phyloP scores from a whole-genome alignment of 2,113 vertebrate genomes.

The Athene noctua region DNA sequence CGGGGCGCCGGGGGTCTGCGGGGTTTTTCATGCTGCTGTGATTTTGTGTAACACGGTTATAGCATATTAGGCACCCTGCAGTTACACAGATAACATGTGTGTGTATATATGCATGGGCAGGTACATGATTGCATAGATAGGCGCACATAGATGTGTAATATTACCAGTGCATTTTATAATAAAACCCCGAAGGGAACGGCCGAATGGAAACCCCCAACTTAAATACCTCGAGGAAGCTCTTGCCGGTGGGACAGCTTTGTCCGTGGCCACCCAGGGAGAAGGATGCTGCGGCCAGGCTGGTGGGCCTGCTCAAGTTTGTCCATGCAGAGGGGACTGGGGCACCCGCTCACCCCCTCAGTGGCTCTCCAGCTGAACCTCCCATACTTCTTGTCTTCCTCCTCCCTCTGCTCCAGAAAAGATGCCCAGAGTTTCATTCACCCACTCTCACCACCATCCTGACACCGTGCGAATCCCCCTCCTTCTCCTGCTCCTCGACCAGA shows the following conservation, averaged over 20 bases:
- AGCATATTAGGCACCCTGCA: no score
- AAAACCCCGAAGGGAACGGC: neutral
- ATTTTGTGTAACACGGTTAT: no score
- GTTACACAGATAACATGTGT: no score
- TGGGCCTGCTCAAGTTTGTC: neutral
- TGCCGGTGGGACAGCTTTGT: neutral
- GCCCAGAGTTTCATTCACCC: neutral
- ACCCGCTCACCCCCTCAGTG: neutral
- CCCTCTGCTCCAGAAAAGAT: neutral
- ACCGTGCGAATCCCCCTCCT: neutral
- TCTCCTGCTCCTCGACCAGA: neutral
- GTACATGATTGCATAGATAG: fast-evolving
- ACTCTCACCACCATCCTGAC: fast-evolving
- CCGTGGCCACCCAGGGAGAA: fast-evolving
- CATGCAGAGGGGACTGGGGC: fast-evolving
- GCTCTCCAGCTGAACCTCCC: neutral
- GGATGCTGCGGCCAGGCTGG: neutral
- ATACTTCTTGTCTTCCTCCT: neutral
- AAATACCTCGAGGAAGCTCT: neutral
- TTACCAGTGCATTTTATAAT: fast-evolving
- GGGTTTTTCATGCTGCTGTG: no score
- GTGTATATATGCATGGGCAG: fast-evolving
- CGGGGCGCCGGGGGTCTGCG: neutral
- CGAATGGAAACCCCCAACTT: fast-evolving
- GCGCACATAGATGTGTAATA: fast-evolving